Base-by-base conservation (phyloP, 2,797 vertebrate species). In the Eulemur mongoz region DNA sequence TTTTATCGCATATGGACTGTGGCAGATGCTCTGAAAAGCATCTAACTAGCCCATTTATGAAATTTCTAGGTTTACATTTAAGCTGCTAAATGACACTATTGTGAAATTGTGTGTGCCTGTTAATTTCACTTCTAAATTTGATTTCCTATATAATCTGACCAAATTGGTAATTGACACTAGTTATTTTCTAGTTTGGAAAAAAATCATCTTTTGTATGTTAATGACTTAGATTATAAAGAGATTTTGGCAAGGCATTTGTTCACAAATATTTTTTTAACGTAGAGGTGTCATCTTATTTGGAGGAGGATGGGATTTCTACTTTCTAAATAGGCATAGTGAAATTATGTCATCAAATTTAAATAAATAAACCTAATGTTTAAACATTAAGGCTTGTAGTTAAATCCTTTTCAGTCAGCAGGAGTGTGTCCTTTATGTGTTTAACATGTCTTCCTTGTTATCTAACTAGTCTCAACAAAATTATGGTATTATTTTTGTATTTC, bases 191-290 rank as follows among this genome's bases (percentile, higher is more conserved):
- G 43, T 61, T 94, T 30, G 25, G 15, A 78, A 89, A 38, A 38
- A 63, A 67, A 35, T 40, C 40, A 5, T 85, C 69, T 73, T 72
- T 73, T 75, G 30, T 11, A 32, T 45, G 23, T 52, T 93, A 54
- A 65, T 96, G 32, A 61, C 48, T 81, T 82, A 72, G 43, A 54
- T 89, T 38, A 63, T 83, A 54, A 69, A 13, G 40, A 88, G 61
- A 72, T 94, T 76, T 96, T 52, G 54, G 81, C 67, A 89, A 81
- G 78, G 15, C 57, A 43, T 70, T 40, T 87, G 10, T 87, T 92
- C 52, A 93, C 59, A 88, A 80, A 95, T 94, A 52, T 83, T 96
- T 95, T 72, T 35, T 91, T 92, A 65, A 88, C 43, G 15, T 84
- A 7, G 78, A 83, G 20, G 14, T 69, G 38, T 78, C 2, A 25